Evolutionary conservation across 1,140 invertebrate species (phyloP).

Genomic region (Hyphantria cunea): DNA sequence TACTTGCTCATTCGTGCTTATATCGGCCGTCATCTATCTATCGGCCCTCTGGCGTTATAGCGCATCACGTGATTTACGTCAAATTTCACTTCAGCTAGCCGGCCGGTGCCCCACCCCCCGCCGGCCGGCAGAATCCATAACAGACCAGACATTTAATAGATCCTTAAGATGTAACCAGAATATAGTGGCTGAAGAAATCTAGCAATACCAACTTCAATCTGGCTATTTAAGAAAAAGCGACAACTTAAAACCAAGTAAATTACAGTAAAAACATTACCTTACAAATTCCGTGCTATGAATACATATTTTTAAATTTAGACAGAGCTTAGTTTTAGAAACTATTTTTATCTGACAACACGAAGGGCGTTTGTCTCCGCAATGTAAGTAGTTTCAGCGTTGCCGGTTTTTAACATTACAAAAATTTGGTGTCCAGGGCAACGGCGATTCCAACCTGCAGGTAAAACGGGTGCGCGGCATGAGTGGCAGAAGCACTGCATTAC

Average conservation of each 20-base stretch:
- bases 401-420: constrained; percentile 17
- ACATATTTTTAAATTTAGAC: no score
- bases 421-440: constrained; percentile 5
- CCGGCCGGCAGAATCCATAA: constrained; percentile 27
- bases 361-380: constrained; percentile 49
- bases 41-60: neutral
- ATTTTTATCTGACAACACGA: neutral
- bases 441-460: constrained; percentile 84
- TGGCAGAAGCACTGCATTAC: constrained; percentile 95
- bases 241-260: neutral
- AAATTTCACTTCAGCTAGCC: constrained; percentile 27
- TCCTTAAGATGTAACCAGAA: no score
- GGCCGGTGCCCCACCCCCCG: constrained; percentile 33
- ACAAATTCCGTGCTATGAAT: neutral
- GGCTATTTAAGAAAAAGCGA: neutral
- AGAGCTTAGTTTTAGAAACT: no score
- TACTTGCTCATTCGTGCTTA: neutral
- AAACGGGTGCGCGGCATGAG: constrained; percentile 90
- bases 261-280: constrained; percentile 20
- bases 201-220: no score
- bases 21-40: constrained; percentile 6
- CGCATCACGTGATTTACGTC: constrained; percentile 30
- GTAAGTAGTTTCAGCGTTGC: constrained; percentile 46
- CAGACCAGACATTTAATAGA: neutral
- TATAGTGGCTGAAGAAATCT: neutral